Conservation (phyloP, 53 echinoderm and acorn worm species). For the Hippasteria phrygiana region DNA sequence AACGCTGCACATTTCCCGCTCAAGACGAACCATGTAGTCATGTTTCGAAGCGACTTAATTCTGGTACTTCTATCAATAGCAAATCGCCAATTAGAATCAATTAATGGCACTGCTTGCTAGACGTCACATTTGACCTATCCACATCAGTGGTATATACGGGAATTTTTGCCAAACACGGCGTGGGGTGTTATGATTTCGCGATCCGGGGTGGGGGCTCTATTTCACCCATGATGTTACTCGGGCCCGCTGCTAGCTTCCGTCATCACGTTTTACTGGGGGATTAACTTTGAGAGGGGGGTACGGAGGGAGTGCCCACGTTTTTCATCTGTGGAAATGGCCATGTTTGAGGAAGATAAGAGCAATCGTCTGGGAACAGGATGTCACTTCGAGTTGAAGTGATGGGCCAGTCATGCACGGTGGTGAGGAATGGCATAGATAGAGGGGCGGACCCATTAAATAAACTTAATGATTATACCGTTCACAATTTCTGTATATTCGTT, state of each 20-base stretch:
- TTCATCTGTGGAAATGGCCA: background rate
- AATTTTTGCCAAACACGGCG: background rate
- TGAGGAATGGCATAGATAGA: background rate
- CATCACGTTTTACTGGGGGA: constrained; percentile 1
- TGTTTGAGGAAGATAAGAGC: constrained; percentile 15
- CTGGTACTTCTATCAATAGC: constrained; percentile 48
- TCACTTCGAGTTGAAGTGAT: background rate
- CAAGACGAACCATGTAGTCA: background rate
- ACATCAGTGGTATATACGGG: background rate
- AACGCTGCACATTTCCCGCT: background rate
- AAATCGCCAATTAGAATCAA: constrained; percentile 43
- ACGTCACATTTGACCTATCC: constrained; percentile 55
- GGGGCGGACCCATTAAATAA: background rate
- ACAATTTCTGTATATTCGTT: background rate
- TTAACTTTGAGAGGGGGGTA: background rate
- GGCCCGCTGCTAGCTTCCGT: background rate
- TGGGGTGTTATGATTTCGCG: background rate
- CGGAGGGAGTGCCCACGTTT: constrained; percentile 7
- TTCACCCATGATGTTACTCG: background rate
- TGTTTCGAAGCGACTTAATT: background rate
- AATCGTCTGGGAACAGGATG: constrained; percentile 5
- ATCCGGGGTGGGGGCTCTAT: background rate
- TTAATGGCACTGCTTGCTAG: constrained; percentile 16
- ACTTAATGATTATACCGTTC: too few relatives aligned
- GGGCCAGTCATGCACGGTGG: constrained; percentile 4